These are phyloP conservation scores for Hyla sarda DNA, from an alignment of 2,113 vertebrate genomes.

Conservation along the genomic window DNA sequence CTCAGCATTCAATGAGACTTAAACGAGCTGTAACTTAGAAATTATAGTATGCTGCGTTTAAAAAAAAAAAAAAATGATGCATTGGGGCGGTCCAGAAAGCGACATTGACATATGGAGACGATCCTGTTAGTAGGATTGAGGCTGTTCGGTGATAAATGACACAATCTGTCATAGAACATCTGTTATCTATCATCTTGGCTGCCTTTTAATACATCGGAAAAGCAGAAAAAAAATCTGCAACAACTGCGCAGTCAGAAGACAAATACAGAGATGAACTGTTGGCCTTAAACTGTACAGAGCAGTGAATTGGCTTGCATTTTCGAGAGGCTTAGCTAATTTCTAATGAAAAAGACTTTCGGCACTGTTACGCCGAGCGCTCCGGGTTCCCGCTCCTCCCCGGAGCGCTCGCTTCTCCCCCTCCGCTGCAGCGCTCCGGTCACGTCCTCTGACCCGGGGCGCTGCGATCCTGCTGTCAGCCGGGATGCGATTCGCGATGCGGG, in stretches of 20 bases:
- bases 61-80: slow-evolving; percentile 72
- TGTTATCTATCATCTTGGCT: slow-evolving; percentile 77
- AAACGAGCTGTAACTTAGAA: slow-evolving; percentile 68
- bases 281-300: slow-evolving; percentile 48
- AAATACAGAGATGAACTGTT: slow-evolving; percentile 52
- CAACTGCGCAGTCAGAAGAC: slow-evolving; percentile 40
- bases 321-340: slow-evolving; percentile 31
- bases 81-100: slow-evolving; percentile 66
- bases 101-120: slow-evolving; percentile 79
- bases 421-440: too few species aligned
- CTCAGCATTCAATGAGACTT: slow-evolving; percentile 62
- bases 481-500: too few species aligned
- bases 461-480: too few species aligned
- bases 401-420: too few species aligned
- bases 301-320: slow-evolving; percentile 43
- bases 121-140: slow-evolving; percentile 70
- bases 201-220: slow-evolving; percentile 60
- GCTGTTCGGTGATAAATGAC: slow-evolving; percentile 79
- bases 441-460: too few species aligned
- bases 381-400: too few species aligned
- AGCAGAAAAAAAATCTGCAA: slow-evolving; percentile 21
- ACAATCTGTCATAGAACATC: slow-evolving; percentile 74
- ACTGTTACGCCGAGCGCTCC: too few species aligned
- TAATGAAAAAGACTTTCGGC: slow-evolving; percentile 14
- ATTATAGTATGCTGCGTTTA: slow-evolving; percentile 69